phyloP scores from a whole-genome alignment of 2,113 vertebrate species.

The Eclectus roratus region DNA sequence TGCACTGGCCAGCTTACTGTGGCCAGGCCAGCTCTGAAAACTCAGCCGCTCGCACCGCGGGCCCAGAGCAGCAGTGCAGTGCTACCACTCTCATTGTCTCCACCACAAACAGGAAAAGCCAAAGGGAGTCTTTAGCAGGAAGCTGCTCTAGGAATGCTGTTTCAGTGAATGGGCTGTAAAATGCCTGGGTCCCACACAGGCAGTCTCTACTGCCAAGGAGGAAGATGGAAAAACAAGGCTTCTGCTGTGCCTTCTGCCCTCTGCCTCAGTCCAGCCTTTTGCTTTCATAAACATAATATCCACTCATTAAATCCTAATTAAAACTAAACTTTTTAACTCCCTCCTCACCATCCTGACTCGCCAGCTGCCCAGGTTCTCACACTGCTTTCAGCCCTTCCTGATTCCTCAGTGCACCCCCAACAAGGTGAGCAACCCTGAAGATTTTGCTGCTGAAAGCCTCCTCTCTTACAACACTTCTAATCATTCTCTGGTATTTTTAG shows the following conservation, averaged over 20 bases:
- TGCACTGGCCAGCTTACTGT: fast-evolving
- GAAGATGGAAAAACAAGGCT: neutral
- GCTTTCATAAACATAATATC: neutral
- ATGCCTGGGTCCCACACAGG: neutral
- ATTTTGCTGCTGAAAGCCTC: neutral
- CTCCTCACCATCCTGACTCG: neutral
- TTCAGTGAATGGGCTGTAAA: neutral
- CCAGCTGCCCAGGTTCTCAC: neutral
- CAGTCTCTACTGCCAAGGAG: neutral
- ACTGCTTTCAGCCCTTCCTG: neutral
- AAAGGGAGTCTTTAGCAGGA: neutral
- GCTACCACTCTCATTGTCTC: neutral
- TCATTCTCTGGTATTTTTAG: constrained; percentile 67
- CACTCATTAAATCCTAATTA: neutral
- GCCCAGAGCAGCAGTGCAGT: neutral
- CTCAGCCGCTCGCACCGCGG: fast-evolving
- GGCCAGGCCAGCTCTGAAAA: neutral
- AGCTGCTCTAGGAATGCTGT: neutral
- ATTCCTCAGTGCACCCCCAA: neutral
- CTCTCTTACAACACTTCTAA: constrained; percentile 30
- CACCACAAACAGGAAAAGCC: too few species aligned
- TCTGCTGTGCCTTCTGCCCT: neutral
- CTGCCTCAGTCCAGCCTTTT: neutral
- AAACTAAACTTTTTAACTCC: neutral
- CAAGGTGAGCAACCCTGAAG: neutral